phyloP scores from a whole-genome alignment of 2,113 vertebrate species.

The Lagenorhynchus albirostris region DNA sequence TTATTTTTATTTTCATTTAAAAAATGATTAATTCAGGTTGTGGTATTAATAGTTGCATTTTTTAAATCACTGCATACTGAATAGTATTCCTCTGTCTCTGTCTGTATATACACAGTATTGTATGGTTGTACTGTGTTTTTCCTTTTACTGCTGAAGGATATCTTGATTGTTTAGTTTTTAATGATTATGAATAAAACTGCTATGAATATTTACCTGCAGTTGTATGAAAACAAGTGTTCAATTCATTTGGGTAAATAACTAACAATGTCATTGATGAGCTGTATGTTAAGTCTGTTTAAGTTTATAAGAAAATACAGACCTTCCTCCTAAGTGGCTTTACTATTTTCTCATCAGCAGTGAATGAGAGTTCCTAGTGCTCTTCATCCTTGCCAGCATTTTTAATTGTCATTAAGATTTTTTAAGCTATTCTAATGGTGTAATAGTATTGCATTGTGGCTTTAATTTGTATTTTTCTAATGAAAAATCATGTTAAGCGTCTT shows the following conservation, averaged over 20 bases:
- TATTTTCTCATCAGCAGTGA: neutral
- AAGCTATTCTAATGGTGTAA: neutral
- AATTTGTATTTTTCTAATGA: neutral
- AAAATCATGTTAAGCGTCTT: neutral
- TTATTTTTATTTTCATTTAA: neutral
- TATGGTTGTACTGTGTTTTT: neutral
- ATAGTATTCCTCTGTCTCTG: neutral
- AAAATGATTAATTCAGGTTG: neutral
- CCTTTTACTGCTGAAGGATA: neutral
- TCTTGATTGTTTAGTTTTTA: neutral
- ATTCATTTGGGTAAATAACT: neutral
- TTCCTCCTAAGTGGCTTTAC: neutral
- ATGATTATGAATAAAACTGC: neutral
- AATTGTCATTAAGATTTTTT: neutral
- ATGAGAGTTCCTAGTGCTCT: neutral
- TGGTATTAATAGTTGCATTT: neutral
- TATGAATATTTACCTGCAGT: neutral
- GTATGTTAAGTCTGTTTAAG: neutral
- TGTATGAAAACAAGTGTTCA: neutral
- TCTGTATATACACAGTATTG: neutral
- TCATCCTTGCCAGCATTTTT: neutral
- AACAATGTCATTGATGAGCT: neutral
- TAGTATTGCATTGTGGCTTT: neutral
- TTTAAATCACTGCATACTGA: neutral
- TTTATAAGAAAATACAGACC: neutral